Evolutionary conservation across 2,888 invertebrate genomes (phyloP).

Genomic region (Falcaria lacertinaria): DNA sequence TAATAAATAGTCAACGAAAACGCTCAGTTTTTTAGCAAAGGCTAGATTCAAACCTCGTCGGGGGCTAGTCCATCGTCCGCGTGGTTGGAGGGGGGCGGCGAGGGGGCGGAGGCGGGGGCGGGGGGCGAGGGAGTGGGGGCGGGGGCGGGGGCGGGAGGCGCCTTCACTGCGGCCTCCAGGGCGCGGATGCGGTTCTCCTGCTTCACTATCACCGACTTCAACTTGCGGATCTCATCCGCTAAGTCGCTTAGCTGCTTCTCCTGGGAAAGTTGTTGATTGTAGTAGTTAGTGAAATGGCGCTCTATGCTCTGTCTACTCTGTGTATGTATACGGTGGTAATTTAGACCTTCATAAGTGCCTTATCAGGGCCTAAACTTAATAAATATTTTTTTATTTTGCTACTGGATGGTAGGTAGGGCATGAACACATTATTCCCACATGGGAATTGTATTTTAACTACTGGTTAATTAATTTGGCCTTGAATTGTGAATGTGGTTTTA

Average conservation of each 20-base stretch:
- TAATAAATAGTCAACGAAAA: neutral
- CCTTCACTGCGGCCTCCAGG: slow-evolving; percentile 81
- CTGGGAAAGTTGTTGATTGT: slow-evolving; percentile 42
- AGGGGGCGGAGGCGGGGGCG: slow-evolving; percentile 41
- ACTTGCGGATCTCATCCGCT: slow-evolving; percentile 92
- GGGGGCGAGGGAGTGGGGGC: slow-evolving; percentile 30
- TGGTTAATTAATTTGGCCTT: too few relatives aligned
- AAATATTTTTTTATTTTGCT: too few relatives aligned
- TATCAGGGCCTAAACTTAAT: too few relatives aligned
- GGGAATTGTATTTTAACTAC: too few relatives aligned
- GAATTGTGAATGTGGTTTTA: too few relatives aligned
- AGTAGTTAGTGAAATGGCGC: too few relatives aligned
- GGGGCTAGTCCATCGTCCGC: slow-evolving; percentile 71
- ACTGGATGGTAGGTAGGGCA: too few relatives aligned
- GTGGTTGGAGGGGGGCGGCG: slow-evolving; percentile 42
- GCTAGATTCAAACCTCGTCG: slow-evolving; percentile 76
- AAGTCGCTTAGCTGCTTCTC: slow-evolving; percentile 90
- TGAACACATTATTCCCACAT: too few relatives aligned
- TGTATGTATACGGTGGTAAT: too few relatives aligned
- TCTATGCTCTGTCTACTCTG: too few relatives aligned
- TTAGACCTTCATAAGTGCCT: too few relatives aligned
- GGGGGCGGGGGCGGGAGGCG: slow-evolving; percentile 41
- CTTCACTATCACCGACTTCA: slow-evolving; percentile 96
- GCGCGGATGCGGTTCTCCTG: slow-evolving; percentile 93
- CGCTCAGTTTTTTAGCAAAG: neutral